Evolutionary conservation across 2,888 invertebrate species (phyloP).

Genomic region (Lydus trimaculatus): DNA sequence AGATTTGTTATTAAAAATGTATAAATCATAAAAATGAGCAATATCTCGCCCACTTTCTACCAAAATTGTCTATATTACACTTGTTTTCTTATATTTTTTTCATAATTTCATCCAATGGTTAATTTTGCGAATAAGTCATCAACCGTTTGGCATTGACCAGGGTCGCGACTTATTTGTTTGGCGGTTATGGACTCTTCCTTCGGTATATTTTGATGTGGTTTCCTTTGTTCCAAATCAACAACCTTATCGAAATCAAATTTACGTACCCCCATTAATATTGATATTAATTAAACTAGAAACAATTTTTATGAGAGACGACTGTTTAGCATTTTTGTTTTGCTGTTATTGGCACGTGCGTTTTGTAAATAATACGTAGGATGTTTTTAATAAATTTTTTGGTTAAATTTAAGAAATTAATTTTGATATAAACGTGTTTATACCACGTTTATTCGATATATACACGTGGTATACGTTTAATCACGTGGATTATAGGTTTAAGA

Average conservation of each 20-base stretch:
- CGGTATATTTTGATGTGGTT: slow-evolving; percentile 35
- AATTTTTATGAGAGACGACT: background rate
- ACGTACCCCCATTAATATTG: background rate
- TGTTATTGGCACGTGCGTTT: background rate
- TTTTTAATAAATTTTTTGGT: background rate
- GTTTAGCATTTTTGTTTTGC: background rate
- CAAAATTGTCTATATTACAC: slow-evolving; percentile 15
- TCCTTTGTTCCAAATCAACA: slow-evolving; percentile 33
- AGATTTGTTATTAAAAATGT: slow-evolving; percentile 1
- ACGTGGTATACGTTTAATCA: slow-evolving; percentile 13
- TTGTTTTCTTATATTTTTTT: slow-evolving; percentile 26
- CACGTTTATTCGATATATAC: background rate
- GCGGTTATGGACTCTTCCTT: slow-evolving; percentile 36
- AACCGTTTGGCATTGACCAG: slow-evolving; percentile 59
- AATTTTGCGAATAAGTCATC: slow-evolving; percentile 63
- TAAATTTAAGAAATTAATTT: background rate
- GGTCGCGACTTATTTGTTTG: slow-evolving; percentile 50
- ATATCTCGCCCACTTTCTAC: slow-evolving; percentile 24
- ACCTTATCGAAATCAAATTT: background rate
- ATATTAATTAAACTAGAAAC: background rate
- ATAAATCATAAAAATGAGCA: slow-evolving; percentile 25
- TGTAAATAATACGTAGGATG: background rate
- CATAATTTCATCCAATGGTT: slow-evolving; percentile 28
- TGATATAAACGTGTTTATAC: background rate
- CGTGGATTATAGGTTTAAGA: slow-evolving; percentile 16